Conservation (phyloP, 2,113 vertebrate species). For the Melierax canorus region DNA sequence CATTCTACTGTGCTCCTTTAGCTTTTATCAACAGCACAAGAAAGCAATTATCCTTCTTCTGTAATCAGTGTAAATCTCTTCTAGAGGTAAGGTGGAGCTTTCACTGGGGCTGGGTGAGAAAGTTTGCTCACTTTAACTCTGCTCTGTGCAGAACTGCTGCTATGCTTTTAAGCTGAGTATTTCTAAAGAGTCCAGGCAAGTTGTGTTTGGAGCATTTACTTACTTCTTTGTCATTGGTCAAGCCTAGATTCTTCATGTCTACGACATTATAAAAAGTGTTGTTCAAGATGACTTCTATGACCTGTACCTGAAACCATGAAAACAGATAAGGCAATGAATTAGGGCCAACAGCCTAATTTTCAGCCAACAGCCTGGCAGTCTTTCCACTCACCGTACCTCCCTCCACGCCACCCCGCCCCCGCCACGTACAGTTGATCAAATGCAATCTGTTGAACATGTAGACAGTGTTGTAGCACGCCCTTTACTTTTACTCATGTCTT, state of each 20-base stretch:
- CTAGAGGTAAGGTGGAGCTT: neutral
- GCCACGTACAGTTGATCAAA: neutral
- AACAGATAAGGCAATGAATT: neutral
- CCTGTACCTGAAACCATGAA: conserved; percentile 82
- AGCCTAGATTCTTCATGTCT: conserved; percentile 90
- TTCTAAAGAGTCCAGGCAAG: neutral
- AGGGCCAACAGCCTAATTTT: too few species aligned
- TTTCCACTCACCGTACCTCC: neutral
- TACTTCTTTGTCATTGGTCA: conserved; percentile 91
- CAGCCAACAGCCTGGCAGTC: neutral
- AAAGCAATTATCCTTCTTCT: neutral
- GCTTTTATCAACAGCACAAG: neutral
- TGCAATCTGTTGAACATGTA: neutral
- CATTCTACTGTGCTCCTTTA: neutral
- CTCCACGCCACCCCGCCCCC: accelerated
- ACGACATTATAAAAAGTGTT: conserved; percentile 90
- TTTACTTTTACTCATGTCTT: neutral
- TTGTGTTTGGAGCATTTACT: conserved; percentile 40
- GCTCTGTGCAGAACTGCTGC: neutral
- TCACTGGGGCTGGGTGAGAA: neutral
- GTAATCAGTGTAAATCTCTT: neutral
- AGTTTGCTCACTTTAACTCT: neutral
- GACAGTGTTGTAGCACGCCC: neutral
- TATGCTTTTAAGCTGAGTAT: neutral
- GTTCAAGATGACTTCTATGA: conserved; percentile 89